phyloP scores from a whole-genome alignment of 1,140 invertebrate genomes.

The Rhagoletis pomonella region DNA sequence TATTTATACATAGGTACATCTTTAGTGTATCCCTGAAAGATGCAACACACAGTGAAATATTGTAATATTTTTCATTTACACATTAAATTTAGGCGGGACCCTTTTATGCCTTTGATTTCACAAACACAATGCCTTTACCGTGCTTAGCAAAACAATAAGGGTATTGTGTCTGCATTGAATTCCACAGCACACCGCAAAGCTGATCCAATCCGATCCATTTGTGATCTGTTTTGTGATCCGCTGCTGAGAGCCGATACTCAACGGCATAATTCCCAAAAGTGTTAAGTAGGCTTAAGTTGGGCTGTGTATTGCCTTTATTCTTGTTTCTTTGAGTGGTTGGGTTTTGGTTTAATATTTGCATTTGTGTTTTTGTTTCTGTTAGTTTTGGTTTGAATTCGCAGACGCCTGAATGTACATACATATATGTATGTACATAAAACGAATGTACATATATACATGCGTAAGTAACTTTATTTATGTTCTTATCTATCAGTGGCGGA shows the following conservation, averaged over 20 bases:
- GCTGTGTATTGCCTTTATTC: not conserved
- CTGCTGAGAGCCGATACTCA: constrained; percentile 21
- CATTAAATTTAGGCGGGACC: not conserved
- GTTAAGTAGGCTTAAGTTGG: constrained; percentile 37
- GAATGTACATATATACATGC: too few relatives aligned
- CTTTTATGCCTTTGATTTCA: not conserved
- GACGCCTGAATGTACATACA: not conserved
- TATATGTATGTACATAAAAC: too few relatives aligned
- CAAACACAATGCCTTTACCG: not conserved
- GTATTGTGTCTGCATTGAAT: not conserved
- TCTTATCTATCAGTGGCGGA: too few relatives aligned
- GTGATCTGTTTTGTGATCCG: not conserved
- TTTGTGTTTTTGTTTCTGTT: not conserved
- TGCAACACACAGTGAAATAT: not conserved
- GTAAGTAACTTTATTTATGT: too few relatives aligned
- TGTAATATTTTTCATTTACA: not conserved
- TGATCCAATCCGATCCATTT: constrained; percentile 1
- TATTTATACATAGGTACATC: too few relatives aligned
- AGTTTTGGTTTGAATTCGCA: not conserved
- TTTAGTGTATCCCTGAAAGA: too few relatives aligned
- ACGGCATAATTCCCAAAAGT: constrained; percentile 31
- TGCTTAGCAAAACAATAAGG: not conserved
- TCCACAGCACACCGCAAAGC: not conserved
- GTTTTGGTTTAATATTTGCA: not conserved
- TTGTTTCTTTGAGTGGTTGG: constrained; percentile 3